Evolutionary conservation across 2,113 vertebrate genomes (phyloP).

Genomic region (Chloebia gouldiae): DNA sequence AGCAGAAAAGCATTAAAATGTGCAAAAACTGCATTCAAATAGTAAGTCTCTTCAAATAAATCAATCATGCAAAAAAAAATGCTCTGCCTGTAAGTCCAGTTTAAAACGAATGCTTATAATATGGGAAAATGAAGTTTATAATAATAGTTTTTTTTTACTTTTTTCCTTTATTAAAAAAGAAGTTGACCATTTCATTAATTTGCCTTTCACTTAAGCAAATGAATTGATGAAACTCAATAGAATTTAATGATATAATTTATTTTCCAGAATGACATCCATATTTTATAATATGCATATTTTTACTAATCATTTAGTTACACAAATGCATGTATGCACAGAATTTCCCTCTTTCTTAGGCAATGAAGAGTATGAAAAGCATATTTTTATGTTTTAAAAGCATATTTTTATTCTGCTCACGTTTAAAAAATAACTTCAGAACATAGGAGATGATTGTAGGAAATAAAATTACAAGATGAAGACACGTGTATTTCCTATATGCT

Average conservation of each 20-base stretch:
- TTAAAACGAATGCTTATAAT: background rate
- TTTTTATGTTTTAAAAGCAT: too few species aligned
- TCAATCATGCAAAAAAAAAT: background rate
- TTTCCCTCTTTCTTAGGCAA: background rate
- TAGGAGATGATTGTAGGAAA: background rate
- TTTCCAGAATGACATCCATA: background rate
- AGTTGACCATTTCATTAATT: background rate
- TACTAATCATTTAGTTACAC: background rate
- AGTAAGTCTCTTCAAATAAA: background rate
- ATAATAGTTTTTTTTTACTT: background rate
- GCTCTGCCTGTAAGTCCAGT: background rate
- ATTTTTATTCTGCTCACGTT: background rate
- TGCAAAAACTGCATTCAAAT: background rate
- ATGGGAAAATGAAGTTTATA: background rate
- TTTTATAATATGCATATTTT: background rate
- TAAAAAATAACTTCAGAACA: background rate
- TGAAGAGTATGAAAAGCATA: background rate
- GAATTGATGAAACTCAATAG: background rate
- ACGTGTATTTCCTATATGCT: background rate
- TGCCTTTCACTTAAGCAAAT: background rate
- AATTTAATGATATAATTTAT: background rate
- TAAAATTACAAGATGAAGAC: background rate
- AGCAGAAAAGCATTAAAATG: too few species aligned
- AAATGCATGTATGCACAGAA: accelerated
- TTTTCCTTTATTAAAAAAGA: background rate